Conservation (phyloP, 2,113 vertebrate genomes). For the Sebastes schlegelii region DNA sequence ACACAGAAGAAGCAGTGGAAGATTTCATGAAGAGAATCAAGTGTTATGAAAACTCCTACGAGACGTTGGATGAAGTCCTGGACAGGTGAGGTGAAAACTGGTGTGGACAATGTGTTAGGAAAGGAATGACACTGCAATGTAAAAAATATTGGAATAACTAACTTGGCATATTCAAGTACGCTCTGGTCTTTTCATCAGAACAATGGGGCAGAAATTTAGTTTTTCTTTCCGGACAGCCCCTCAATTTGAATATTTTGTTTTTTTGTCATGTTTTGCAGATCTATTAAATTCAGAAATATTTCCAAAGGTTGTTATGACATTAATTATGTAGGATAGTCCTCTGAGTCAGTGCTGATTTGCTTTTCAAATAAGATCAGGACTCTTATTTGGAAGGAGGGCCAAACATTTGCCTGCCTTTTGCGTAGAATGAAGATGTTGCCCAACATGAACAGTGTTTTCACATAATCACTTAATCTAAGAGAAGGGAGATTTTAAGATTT, state of each 20-base stretch:
- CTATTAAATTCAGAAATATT: neutral
- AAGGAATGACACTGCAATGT: neutral
- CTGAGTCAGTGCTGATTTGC: neutral
- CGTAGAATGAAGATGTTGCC: neutral
- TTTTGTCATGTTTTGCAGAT: neutral
- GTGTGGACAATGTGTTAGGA: neutral
- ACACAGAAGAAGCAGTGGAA: constrained; percentile 93
- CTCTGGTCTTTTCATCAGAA: no score
- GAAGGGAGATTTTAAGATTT: neutral
- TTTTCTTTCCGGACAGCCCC: no score
- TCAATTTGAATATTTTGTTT: neutral
- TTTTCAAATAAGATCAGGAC: neutral
- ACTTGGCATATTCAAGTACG: neutral
- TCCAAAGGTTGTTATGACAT: neutral
- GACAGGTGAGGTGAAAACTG: constrained; percentile 88
- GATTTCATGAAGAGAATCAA: constrained; percentile 99
- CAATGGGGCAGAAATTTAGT: no score
- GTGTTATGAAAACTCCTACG: constrained; percentile 95
- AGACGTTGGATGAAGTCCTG: constrained; percentile 92
- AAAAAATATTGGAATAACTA: neutral
- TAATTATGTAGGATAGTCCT: neutral
- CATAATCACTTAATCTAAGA: neutral
- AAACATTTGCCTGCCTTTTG: neutral
- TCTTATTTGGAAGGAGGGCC: no score
- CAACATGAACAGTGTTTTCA: neutral